These are phyloP conservation scores for Dromococcyx pavoninus DNA, from an alignment of 2,797 vertebrate species.

Conservation along the genomic window DNA sequence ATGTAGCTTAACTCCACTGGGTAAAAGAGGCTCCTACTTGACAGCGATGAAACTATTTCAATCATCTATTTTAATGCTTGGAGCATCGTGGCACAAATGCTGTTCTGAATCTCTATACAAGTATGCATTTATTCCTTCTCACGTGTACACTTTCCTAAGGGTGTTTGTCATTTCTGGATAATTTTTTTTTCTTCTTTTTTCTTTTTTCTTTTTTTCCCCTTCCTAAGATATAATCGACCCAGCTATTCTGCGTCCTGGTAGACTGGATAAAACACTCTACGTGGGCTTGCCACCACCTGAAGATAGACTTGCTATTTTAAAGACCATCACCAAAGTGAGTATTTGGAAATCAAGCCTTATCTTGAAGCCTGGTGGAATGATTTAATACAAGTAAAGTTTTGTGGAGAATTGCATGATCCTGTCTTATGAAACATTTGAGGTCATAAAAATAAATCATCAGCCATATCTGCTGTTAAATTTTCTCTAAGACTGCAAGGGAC, in stretches of 20 bases:
- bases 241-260: conserved; percentile 91
- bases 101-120: background rate
- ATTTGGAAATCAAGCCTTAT: background rate
- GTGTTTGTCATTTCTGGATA: background rate
- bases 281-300: conserved; percentile 89
- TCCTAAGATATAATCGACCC: conserved; percentile 91
- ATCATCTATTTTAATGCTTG: background rate
- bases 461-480: background rate
- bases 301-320: conserved; percentile 89
- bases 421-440: background rate
- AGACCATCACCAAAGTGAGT: conserved; percentile 92
- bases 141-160: background rate
- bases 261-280: conserved; percentile 93
- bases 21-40: background rate
- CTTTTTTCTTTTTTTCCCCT: background rate
- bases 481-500: background rate
- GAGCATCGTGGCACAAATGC: background rate
- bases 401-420: background rate
- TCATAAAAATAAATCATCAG: background rate
- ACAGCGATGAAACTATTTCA: background rate
- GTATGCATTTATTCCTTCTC: background rate
- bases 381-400: background rate
- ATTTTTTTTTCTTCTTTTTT: no score
- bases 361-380: background rate
- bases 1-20: background rate